Percentiles rank a stretch among this genome's conserved stretches.
phyloP scores from a whole-genome alignment of 2,113 vertebrate genomes.

The Chaetodon trifascialis region DNA sequence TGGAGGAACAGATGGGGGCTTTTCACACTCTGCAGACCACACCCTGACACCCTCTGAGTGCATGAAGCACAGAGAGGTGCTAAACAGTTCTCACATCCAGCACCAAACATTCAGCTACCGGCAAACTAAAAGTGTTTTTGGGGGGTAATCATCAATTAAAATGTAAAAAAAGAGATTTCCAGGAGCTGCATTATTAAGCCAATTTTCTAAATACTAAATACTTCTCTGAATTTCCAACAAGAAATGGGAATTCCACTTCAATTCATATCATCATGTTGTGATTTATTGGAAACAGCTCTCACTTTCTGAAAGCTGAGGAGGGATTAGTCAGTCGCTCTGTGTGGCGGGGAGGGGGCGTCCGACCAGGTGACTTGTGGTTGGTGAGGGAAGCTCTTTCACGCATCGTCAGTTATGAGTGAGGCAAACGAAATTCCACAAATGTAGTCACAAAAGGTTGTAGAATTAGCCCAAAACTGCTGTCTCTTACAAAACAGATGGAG shows the following conservation, averaged over 20 bases:
- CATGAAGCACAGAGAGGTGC: conserved; percentile 49
- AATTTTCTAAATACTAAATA: no score
- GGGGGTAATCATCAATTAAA: neutral
- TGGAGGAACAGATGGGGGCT: conserved; percentile 1
- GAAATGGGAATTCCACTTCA: conserved; percentile 26
- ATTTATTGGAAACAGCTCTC: conserved; percentile 72
- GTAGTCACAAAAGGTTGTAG: neutral
- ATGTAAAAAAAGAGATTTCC: neutral
- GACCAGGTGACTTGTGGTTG: conserved; percentile 55
- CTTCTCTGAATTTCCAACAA: neutral
- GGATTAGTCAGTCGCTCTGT: conserved; percentile 49
- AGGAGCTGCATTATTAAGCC: no score
- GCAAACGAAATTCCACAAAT: conserved; percentile 24
- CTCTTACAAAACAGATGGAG: neutral
- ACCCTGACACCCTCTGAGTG: neutral
- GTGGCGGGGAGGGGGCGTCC: neutral
- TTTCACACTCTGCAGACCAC: conserved; percentile 51
- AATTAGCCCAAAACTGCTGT: neutral
- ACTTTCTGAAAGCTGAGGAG: conserved; percentile 35
- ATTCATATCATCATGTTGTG: conserved; percentile 29
- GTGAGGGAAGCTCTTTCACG: neutral
- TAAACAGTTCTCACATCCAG: conserved; percentile 54
- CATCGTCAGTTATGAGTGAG: conserved; percentile 16
- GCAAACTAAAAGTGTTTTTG: neutral
- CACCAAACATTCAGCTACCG: neutral